Base-by-base conservation (phyloP, 2,113 vertebrate species). In the Amphiprion percula region DNA sequence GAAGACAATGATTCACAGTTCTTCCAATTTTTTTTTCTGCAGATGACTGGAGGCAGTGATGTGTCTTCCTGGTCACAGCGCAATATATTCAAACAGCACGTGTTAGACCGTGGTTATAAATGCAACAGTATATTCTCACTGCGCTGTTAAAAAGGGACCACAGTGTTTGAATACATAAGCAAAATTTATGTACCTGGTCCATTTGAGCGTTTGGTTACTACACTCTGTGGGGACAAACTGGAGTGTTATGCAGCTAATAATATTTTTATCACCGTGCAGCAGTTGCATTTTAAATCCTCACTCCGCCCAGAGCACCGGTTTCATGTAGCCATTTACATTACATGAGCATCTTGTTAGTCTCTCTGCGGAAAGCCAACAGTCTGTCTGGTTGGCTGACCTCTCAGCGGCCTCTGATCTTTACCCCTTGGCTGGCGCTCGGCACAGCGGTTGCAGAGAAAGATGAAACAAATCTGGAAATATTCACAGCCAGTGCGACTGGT, bases 371-470 rank as follows among this genome's bases (percentile, higher is more conserved):
- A 69, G 74, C 77, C 74, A 68, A 28, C 73, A 69, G 74, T 71
- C 78, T 77, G 85, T 74, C 85, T 82, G 77, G 46, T 62, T 73
- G 80, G 84, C 74, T 49, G 80, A 85, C 80, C 82, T 88, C 68
- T 63, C 16, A 15, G n/a, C 33, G 68, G 9, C 67, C 80, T 76
- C 26, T 84, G 86, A 86, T 52, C 88, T 82, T 65, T 79, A 67
- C 10, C 74, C 79, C 19, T 71, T 58, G 30, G 69, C 67, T 30
- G n/a, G 26, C 59, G 0, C 46, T 60, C 59, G 7, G 67, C 66
- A 11, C 69, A 75, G 30, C 10, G 2, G 53, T 14, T 68, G 52
- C 61, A 80, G 59, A 79, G 30, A 47, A 44, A 61, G 56, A 84
- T 56, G 12, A 60, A 77, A 68, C 44, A 21, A 69, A 49, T 41